phyloP scores from a whole-genome alignment of 2,113 vertebrate genomes.

The Paracanthobrama guichenoti region DNA sequence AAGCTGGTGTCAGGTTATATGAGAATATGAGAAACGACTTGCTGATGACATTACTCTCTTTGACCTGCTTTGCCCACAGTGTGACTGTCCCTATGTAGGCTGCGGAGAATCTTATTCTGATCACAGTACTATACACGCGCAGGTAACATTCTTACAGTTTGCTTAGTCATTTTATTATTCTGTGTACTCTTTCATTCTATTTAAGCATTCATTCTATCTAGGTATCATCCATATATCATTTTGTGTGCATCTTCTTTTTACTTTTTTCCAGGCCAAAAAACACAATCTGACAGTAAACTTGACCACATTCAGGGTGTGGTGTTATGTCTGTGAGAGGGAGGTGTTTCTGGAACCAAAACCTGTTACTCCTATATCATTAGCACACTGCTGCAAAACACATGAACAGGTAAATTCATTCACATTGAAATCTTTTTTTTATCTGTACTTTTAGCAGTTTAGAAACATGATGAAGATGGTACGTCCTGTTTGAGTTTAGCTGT shows the following conservation, averaged over 20 bases:
- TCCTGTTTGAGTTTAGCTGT: not conserved
- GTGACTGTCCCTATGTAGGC: constrained; percentile 89
- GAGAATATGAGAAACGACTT: too few relatives aligned
- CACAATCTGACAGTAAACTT: constrained; percentile 97
- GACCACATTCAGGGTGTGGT: constrained; percentile 96
- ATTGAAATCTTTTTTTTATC: too few relatives aligned
- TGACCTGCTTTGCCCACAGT: constrained; percentile 66
- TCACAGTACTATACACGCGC: constrained; percentile 95
- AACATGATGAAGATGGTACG: not conserved
- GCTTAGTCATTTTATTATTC: not conserved
- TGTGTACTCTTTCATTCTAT: too few relatives aligned
- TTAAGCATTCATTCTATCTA: not conserved
- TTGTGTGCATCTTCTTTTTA: not conserved
- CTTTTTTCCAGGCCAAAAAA: constrained; percentile 78
- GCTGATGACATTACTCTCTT: not conserved
- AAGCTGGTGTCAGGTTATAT: too few relatives aligned
- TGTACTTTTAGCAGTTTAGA: not conserved
- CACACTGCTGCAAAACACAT: constrained; percentile 69
- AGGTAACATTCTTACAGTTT: constrained; percentile 76
- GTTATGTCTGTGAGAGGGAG: constrained; percentile 93
- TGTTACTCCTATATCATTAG: constrained; percentile 57
- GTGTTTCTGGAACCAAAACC: constrained; percentile 89
- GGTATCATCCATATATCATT: not conserved
- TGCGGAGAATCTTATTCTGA: constrained; percentile 95
- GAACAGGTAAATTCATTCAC: constrained; percentile 76